A percentile compares a stretch with the other conserved stretches of the same genome.
phyloP scores from a whole-genome alignment of 92 coral and sea anemone species.

The Siderastrea siderea region DNA sequence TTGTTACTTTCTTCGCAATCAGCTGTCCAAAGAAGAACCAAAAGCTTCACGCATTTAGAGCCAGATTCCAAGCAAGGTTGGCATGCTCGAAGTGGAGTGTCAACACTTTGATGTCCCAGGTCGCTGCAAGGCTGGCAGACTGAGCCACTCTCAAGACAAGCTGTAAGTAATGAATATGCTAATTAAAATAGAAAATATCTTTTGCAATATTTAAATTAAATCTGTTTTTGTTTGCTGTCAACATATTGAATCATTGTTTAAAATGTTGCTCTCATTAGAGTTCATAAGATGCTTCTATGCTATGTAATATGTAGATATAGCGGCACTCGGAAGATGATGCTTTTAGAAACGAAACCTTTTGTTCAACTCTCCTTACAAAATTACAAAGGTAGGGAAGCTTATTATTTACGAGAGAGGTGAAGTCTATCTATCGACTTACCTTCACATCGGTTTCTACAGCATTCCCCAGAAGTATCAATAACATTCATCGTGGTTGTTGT shows the following conservation, averaged over 20 bases:
- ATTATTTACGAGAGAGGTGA: background rate
- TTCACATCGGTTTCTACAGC: constrained; percentile 44
- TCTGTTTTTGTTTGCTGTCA: background rate
- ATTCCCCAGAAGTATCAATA: constrained; percentile 29
- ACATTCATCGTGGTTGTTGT: constrained; percentile 37
- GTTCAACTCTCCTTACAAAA: background rate
- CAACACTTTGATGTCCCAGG: constrained; percentile 23
- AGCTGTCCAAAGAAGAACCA: constrained; percentile 47
- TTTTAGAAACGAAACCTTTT: background rate
- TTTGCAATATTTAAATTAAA: background rate
- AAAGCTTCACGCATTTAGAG: constrained; percentile 33
- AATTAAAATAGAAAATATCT: no score
- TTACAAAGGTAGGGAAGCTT: background rate
- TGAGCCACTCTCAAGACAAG: constrained; percentile 15
- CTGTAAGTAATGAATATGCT: background rate
- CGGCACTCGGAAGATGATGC: background rate
- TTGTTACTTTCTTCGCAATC: constrained; percentile 61
- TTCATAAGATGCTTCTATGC: no score
- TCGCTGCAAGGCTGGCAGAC: constrained; percentile 44
- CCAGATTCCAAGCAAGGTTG: constrained; percentile 30
- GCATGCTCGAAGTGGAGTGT: constrained; percentile 38
- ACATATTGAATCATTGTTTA: background rate
- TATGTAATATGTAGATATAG: no score
- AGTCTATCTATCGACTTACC: constrained; percentile 3
- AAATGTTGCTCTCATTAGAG: no score